phyloP scores from a whole-genome alignment of 2,797 vertebrate genomes.

The Streptopelia turtur region DNA sequence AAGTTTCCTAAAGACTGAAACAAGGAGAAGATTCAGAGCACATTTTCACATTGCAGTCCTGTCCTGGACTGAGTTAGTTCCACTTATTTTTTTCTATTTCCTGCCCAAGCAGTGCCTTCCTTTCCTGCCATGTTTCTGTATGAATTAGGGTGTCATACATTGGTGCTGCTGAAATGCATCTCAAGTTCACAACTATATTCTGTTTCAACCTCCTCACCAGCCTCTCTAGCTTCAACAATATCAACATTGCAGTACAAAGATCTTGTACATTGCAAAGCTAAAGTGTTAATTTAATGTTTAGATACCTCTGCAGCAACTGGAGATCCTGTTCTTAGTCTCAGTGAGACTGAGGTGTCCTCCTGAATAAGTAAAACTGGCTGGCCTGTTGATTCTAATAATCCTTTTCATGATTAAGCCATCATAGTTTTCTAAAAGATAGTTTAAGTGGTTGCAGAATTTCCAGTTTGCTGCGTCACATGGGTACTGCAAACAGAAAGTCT shows the following conservation, averaged over 20 bases:
- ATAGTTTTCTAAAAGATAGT: not conserved
- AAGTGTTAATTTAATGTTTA: not conserved
- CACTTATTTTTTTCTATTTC: not conserved
- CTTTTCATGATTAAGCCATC: not conserved
- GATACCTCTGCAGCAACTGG: not conserved
- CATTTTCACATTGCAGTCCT: not conserved
- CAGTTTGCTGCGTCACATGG: not conserved
- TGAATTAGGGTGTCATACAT: not conserved
- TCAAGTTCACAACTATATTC: not conserved
- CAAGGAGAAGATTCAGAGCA: not conserved
- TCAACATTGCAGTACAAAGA: not conserved
- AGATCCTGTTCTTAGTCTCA: not conserved
- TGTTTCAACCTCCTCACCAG: not conserved
- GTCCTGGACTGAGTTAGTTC: not conserved
- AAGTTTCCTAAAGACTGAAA: not conserved
- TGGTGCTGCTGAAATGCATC: not conserved
- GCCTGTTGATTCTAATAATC: not conserved
- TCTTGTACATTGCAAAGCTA: not conserved
- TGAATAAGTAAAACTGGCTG: not conserved
- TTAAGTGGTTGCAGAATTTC: not conserved
- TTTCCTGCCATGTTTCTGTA: not conserved
- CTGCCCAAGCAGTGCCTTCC: fast-evolving
- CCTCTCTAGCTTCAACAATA: not conserved
- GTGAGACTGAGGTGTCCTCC: not conserved
- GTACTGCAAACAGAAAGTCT: not conserved